Evolutionary conservation across 1,140 invertebrate genomes (phyloP).

Genomic region (Drosophila hydei): DNA sequence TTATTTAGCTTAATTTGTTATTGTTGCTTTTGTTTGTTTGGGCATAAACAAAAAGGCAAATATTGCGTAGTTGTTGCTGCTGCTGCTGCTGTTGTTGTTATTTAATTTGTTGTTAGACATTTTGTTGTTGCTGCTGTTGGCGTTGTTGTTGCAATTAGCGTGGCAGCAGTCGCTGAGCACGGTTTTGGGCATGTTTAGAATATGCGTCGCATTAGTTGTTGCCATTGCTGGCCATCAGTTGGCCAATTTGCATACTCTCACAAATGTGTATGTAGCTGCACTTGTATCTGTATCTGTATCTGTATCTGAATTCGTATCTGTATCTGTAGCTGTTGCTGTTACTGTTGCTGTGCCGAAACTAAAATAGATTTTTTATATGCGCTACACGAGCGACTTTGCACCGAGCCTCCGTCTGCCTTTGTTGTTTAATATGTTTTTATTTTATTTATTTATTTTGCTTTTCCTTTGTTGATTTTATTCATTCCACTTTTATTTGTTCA

Average conservation of each 20-base stretch:
- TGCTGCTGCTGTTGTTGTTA: background rate
- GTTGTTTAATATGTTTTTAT: conserved; percentile 2
- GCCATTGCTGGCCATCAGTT: background rate
- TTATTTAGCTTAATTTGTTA: conserved; percentile 25
- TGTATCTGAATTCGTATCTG: background rate
- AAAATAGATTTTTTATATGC: conserved; percentile 43
- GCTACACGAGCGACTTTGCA: conserved; percentile 23
- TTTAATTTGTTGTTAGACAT: background rate
- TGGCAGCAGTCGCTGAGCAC: background rate
- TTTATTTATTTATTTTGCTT: background rate
- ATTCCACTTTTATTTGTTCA: background rate
- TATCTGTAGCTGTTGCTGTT: conserved; percentile 8
- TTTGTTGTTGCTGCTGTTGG: conserved; percentile 8
- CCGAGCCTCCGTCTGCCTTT: background rate
- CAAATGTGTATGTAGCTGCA: conserved; percentile 4
- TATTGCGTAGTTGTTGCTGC: conserved; percentile 20
- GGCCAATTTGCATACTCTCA: conserved; percentile 13
- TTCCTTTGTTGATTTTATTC: conserved; percentile 11
- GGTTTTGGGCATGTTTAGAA: conserved; percentile 34
- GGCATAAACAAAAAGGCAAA: conserved; percentile 49
- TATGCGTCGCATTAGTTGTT: conserved; percentile 11
- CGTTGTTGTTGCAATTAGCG: conserved; percentile 15
- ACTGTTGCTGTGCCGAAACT: background rate
- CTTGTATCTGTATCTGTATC: background rate
- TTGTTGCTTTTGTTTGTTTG: conserved; percentile 23